Base-by-base conservation (phyloP, 2,797 vertebrate species). In the Takifugu ocellatus region DNA sequence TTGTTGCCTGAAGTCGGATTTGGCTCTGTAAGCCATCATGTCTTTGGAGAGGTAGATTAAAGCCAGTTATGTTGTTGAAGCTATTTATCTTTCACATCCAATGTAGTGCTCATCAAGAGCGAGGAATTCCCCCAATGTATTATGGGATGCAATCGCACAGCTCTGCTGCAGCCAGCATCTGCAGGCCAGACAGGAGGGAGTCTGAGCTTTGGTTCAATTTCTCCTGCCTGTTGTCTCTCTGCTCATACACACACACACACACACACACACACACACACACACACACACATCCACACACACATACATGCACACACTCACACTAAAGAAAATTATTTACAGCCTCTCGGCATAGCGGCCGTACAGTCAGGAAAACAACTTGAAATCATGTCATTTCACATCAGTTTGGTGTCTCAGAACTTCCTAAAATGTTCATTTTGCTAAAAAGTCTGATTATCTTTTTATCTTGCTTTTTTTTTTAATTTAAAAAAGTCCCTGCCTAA, bases 21-120 rank as follows among this genome's bases (percentile, higher is more conserved):
- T 63, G 64, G 74, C 76, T 89, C 89, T 87, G 87, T 78, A 81
- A 90, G 84, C 75, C 86, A 88, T 89, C 90, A 90, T 88, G 85
- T 85, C 87, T 82, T 73, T 87, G 84, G 78, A 85, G 77, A 66
- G 69, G 58, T 66, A 86, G 82, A 91, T 89, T 89, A 90, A 90
- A 91, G 79, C 77, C 84, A 80, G 85, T 85, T 83, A 86, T 86
- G 84, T 84, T 59, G 75, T 83, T 81, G 63, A 85, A 84, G 79
- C 77, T 80, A 85, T 90, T 87, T 87, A 84, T 87, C 79, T 86
- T 81, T 84, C 70, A 74, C 68, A 45, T 87, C 81, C 86, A 86
- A 74, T 58, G 68, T 67, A 67, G 68, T 55, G 61, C 75, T 86
- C 83, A 81, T 84, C 83, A 82, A 78, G 63, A 74, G 50, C 43